Evolutionary conservation across 2,888 invertebrate species (phyloP).

Genomic region (Nemotelus nigrinus): DNA sequence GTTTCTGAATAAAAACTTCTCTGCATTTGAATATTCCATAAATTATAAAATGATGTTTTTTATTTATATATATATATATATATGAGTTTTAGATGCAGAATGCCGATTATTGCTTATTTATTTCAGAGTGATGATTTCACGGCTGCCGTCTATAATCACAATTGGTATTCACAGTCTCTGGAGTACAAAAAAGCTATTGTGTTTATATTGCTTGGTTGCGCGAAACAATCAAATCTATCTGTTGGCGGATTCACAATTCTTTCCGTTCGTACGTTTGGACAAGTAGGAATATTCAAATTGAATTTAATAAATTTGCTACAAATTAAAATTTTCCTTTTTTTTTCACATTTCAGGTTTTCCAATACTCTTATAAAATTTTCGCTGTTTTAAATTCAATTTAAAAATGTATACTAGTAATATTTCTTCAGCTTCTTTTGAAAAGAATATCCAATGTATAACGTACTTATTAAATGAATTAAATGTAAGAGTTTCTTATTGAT

Average conservation of each 20-base stretch:
- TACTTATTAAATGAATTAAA: too few species aligned
- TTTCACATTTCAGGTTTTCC: constrained; percentile 26
- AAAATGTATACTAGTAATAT: background rate
- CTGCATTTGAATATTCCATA: too few species aligned
- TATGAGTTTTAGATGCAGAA: too few species aligned
- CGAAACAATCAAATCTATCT: constrained; percentile 19
- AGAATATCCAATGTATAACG: too few species aligned
- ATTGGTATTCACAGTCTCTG: constrained; percentile 20
- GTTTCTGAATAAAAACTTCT: too few species aligned
- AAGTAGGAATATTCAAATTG: background rate
- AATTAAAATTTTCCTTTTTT: background rate
- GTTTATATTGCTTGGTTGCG: constrained; percentile 26
- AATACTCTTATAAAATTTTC: constrained; percentile 34
- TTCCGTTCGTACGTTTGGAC: constrained; percentile 30
- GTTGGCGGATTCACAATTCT: constrained; percentile 20
- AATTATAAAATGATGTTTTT: too few species aligned
- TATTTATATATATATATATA: too few species aligned
- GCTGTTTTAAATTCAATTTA: constrained; percentile 16
- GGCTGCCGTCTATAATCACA: constrained; percentile 31
- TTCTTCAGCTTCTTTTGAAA: background rate
- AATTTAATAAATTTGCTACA: background rate
- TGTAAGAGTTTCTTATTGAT: too few species aligned
- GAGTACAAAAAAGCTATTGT: constrained; percentile 35
- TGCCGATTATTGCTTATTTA: too few species aligned
- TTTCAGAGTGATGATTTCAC: constrained; percentile 30